Conservation (phyloP, 2,888 invertebrate genomes). For the Pollenia amentaria region DNA sequence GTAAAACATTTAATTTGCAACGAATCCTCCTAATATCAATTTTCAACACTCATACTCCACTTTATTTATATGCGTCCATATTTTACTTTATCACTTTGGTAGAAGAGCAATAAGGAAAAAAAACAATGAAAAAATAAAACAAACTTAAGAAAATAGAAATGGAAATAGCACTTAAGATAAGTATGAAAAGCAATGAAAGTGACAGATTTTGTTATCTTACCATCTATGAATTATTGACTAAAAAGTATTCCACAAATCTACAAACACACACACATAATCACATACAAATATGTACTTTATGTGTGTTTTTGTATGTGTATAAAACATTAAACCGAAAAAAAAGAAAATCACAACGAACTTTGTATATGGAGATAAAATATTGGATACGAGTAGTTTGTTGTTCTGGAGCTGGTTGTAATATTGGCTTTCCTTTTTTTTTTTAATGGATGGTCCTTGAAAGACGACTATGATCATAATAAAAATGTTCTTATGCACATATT, state of each 20-base stretch:
- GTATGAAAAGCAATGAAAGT: slow-evolving; percentile 71
- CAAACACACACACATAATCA: slow-evolving; percentile 13
- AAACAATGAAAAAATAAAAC: neutral
- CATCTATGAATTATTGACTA: slow-evolving; percentile 67
- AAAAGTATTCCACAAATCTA: slow-evolving; percentile 25
- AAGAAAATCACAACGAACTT: slow-evolving; percentile 22
- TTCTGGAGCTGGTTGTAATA: slow-evolving; percentile 3
- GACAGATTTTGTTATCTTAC: slow-evolving; percentile 73
- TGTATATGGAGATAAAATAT: slow-evolving; percentile 54
- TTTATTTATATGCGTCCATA: slow-evolving; percentile 11
- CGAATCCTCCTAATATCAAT: slow-evolving; percentile 4
- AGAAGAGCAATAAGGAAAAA: slow-evolving; percentile 3
- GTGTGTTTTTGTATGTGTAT: neutral
- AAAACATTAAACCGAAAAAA: neutral
- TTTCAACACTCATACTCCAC: neutral
- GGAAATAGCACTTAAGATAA: slow-evolving; percentile 70
- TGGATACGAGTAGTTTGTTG: slow-evolving; percentile 45
- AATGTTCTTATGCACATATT: neutral
- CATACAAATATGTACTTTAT: neutral
- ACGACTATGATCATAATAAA: slow-evolving; percentile 64
- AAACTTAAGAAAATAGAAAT: slow-evolving; percentile 44
- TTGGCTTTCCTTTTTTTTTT: slow-evolving; percentile 55
- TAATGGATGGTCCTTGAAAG: slow-evolving; percentile 58
- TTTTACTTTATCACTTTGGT: slow-evolving; percentile 34
- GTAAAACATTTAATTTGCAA: neutral